Evolutionary conservation across 2,888 invertebrate species (phyloP).

Genomic region (Lysandra coridon): DNA sequence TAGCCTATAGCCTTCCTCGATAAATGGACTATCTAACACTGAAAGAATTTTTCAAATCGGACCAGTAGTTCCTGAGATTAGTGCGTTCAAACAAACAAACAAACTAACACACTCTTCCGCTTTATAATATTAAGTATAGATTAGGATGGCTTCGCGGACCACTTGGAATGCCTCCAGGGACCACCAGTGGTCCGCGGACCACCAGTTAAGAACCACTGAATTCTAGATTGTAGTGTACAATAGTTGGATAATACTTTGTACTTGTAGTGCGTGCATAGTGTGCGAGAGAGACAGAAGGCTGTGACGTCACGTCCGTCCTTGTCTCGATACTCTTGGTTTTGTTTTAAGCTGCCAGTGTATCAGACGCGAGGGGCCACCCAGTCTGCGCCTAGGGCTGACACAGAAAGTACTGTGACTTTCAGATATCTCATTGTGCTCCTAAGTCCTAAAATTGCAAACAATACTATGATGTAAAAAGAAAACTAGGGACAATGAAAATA

Average conservation of each 20-base stretch:
- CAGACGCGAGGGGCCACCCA: slow-evolving; percentile 70
- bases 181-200: no score
- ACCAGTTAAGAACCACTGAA: no score
- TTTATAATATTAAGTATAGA: no score
- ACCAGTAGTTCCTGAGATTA: no score
- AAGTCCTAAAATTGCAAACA: not conserved
- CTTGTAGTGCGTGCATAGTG: slow-evolving; percentile 32
- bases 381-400: slow-evolving; percentile 59
- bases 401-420: slow-evolving; percentile 29
- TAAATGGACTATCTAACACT: no score
- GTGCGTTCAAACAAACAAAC: no score
- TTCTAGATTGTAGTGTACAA: slow-evolving; percentile 20
- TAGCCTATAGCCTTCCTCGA: no score
- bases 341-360: slow-evolving; percentile 60
- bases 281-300: slow-evolving; percentile 35
- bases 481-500: not conserved
- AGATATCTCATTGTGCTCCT: not conserved
- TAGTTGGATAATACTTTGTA: slow-evolving; percentile 23
- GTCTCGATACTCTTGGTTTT: slow-evolving; percentile 59
- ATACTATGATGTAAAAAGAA: not conserved
- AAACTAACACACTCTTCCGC: no score
- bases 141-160: no score
- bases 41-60: no score
- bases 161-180: no score
- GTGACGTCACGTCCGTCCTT: slow-evolving; percentile 49